phyloP scores from a whole-genome alignment of 1,140 invertebrate species.

The Heterodera schachtii region DNA sequence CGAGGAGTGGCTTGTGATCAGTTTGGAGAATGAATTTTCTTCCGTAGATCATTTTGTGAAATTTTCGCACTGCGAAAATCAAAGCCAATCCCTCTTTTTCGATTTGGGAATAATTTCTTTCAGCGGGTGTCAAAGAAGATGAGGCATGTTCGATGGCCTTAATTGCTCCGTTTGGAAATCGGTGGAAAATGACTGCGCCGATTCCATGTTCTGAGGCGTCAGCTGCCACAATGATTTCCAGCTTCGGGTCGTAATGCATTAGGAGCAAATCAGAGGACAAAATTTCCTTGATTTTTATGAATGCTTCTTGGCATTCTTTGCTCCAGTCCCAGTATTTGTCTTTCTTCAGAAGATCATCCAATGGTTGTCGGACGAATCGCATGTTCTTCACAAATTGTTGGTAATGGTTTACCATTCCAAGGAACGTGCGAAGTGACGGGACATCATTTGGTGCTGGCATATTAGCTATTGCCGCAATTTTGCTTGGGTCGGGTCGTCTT shows the following conservation, averaged over 20 bases:
- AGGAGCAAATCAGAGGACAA: constrained; percentile 57
- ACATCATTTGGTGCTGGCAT: constrained; percentile 8
- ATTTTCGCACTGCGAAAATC: too few species aligned
- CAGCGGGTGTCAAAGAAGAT: constrained; percentile 3
- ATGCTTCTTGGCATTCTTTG: constrained; percentile 38
- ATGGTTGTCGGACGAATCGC: constrained; percentile 15
- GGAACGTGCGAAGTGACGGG: not conserved
- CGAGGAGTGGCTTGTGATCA: too few species aligned
- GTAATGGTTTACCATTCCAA: constrained; percentile 33
- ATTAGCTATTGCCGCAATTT: not conserved
- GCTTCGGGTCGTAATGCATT: constrained; percentile 66
- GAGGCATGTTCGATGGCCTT: constrained; percentile 66
- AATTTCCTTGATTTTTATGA: constrained; percentile 56
- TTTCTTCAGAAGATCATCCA: constrained; percentile 26
- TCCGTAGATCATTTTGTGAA: too few species aligned
- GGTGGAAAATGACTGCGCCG: constrained; percentile 68
- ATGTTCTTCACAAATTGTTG: too few species aligned
- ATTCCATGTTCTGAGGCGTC: constrained; percentile 69
- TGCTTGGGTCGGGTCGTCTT: constrained; percentile 3
- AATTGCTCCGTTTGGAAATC: constrained; percentile 64
- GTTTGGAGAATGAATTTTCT: too few species aligned
- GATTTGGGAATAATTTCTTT: constrained; percentile 59
- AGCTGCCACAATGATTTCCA: constrained; percentile 66
- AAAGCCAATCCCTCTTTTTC: too few species aligned
- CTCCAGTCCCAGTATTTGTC: constrained; percentile 39